Evolutionary conservation across 2,113 vertebrate species (phyloP).

Genomic region (Oxyura jamaicensis): DNA sequence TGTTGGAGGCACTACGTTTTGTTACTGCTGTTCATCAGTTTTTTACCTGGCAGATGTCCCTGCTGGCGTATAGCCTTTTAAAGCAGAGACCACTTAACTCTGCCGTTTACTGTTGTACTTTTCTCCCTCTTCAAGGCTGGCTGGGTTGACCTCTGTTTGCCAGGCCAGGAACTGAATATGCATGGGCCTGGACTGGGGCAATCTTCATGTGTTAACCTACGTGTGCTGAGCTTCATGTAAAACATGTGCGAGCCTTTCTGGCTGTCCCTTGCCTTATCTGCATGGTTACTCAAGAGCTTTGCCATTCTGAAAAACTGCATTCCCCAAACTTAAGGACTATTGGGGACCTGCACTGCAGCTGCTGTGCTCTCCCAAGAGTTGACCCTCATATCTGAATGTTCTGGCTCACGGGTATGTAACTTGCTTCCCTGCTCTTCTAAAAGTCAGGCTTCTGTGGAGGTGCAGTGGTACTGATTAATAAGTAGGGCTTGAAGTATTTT

Average conservation of each 20-base stretch:
- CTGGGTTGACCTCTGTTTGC: background rate
- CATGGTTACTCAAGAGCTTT: background rate
- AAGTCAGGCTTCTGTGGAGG: background rate
- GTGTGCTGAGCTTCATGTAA: fast-evolving
- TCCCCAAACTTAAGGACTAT: background rate
- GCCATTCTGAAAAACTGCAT: background rate
- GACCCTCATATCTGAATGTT: background rate
- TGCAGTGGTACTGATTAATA: background rate
- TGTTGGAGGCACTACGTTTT: no score
- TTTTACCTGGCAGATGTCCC: fast-evolving
- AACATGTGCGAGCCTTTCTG: background rate
- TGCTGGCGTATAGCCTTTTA: no score
- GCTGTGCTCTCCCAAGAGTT: background rate
- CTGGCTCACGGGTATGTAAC: background rate
- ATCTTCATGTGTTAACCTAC: fast-evolving
- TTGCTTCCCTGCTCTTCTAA: background rate
- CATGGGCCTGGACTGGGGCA: background rate
- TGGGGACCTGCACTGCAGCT: background rate
- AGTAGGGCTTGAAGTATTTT: background rate
- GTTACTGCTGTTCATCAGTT: no score
- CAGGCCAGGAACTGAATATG: background rate
- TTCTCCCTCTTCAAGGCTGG: background rate
- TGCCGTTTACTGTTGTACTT: background rate
- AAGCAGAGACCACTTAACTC: background rate
- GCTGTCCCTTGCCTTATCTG: background rate